These are phyloP conservation scores for Merops nubicus DNA, from an alignment of 2,113 vertebrate genomes.

Conservation along the genomic window DNA sequence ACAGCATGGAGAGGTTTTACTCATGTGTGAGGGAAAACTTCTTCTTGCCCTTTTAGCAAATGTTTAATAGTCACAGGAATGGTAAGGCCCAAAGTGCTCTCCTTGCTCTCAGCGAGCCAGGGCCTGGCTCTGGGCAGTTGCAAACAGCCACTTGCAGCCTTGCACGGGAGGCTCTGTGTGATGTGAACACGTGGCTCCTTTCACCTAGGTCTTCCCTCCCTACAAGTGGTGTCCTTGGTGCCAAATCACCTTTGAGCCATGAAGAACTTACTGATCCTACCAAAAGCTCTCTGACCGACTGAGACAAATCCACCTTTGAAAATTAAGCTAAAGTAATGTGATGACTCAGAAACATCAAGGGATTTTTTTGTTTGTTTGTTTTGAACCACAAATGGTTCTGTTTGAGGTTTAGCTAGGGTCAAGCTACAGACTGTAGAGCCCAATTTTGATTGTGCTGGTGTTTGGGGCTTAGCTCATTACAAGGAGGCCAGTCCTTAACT, in stretches of 20 bases:
- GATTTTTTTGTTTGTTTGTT: slow-evolving; percentile 20
- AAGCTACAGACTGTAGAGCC: background rate
- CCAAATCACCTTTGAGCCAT: background rate
- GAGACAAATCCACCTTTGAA: slow-evolving; percentile 36
- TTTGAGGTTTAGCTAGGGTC: slow-evolving; percentile 44
- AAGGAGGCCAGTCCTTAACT: background rate
- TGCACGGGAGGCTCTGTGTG: background rate
- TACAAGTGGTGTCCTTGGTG: background rate
- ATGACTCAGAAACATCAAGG: slow-evolving; percentile 42
- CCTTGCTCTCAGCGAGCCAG: background rate
- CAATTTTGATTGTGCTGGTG: background rate
- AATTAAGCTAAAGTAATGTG: background rate
- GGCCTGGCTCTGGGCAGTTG: background rate
- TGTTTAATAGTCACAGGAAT: background rate
- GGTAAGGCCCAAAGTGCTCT: background rate
- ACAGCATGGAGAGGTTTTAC: background rate
- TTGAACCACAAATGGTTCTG: slow-evolving; percentile 12
- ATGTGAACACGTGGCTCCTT: background rate
- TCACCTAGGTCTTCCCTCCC: background rate
- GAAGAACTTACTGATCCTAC: background rate
- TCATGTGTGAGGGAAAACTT: background rate
- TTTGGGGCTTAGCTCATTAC: background rate
- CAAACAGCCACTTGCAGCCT: background rate
- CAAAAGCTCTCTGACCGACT: background rate
- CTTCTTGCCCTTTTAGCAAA: background rate